phyloP scores from a whole-genome alignment of 2,797 vertebrate species.

The Poliocrania exsul region DNA sequence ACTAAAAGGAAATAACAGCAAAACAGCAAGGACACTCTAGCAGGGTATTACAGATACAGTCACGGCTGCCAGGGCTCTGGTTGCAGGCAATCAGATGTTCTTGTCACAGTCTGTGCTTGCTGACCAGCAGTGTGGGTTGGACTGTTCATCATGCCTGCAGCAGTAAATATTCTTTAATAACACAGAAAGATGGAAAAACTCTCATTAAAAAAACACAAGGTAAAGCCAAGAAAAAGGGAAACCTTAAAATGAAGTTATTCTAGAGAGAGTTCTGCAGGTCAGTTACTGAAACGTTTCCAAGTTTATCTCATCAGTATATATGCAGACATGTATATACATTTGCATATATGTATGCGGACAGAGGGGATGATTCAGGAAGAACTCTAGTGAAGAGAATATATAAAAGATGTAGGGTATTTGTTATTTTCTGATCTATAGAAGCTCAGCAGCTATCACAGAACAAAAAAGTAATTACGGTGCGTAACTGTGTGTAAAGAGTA shows the following conservation, averaged over 20 bases:
- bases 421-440: background rate
- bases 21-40: background rate
- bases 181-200: background rate
- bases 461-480: background rate
- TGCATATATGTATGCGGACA: background rate
- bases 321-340: background rate
- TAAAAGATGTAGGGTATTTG: background rate
- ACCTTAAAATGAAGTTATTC: background rate
- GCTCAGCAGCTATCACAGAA: background rate
- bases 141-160: background rate
- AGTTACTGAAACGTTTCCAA: background rate
- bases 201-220: background rate
- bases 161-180: background rate
- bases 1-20: background rate
- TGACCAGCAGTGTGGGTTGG: background rate
- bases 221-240: background rate
- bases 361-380: background rate
- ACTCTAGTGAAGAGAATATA: background rate
- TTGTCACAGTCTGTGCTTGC: constrained; percentile 5
- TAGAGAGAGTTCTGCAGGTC: background rate
- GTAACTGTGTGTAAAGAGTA: background rate
- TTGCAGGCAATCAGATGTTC: constrained; percentile 1
- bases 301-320: background rate
- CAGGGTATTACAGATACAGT: background rate
- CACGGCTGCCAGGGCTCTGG: background rate